Evolutionary conservation across 2,797 vertebrate genomes (phyloP), one percentile per base, ranked within the genome.

Genomic region (Heterohyrax brucei): DNA sequence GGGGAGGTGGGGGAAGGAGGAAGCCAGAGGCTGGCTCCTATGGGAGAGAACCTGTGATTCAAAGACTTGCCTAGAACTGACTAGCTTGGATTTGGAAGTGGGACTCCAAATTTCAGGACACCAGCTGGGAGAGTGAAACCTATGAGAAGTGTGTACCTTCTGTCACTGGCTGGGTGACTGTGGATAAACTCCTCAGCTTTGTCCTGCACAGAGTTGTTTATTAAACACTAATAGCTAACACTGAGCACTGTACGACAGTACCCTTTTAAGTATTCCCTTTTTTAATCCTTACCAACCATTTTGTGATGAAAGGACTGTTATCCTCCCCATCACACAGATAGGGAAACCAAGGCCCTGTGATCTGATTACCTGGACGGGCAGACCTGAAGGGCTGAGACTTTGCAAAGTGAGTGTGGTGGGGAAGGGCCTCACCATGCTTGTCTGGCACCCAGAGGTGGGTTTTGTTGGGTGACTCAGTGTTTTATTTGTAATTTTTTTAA

Each of bases 131-230:
- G 56, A 76, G 24, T 18, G 5, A 30, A 70, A 28, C 1, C 44
- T n/a, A 12, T 0, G 13, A 53, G 30, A 28, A 53, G 7, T 4
- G 4, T 3, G 7, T 4, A 46, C 44, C 14, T 64, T n/a, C 82
- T 24, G 39, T 62, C 75, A 12, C 50, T 19, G 9, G 44, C 21
- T 21, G 1, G 24, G 59, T 10, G 39, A 48, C 70, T 21, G 13
- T 10, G 50, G 28, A 14, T 22, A 2, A 13, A 59, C 28, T 21
- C 64, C 7, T 61, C 4, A 1, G 21, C 46, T 24, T 50, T 48
- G 9, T 33, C 5, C 0, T 56, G 18, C 79, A 30, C 0, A 3
- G 1, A 4, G 28, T 1, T 73, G 1, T 5, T 79, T 61, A 75
- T 50, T 39, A 53, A 44, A 79, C 12, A 70, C 7, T 50, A 33